A percentile compares a stretch with the other conserved stretches of the same genome.
Conservation (phyloP, 2,113 vertebrate genomes). For the Phoenicopterus ruber region DNA sequence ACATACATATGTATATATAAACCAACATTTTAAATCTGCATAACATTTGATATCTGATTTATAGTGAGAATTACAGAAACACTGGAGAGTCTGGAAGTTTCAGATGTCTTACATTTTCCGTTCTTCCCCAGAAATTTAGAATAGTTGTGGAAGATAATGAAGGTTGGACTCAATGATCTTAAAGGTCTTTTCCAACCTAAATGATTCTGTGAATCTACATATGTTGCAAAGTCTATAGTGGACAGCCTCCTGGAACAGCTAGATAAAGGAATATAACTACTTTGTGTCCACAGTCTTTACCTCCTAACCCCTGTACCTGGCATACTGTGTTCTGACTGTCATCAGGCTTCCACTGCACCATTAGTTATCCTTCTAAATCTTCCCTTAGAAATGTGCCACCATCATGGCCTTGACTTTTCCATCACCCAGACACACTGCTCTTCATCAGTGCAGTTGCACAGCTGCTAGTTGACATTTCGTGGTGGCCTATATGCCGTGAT, state of each 20-base stretch:
- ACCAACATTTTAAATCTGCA: background rate
- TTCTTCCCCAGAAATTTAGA: background rate
- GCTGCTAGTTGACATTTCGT: background rate
- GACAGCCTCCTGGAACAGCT: background rate
- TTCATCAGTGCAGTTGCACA: background rate
- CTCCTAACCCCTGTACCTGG: background rate
- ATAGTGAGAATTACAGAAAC: background rate
- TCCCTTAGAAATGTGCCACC: background rate
- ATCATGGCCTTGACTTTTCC: background rate
- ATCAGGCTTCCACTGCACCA: background rate
- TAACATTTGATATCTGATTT: background rate
- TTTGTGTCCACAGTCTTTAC: background rate
- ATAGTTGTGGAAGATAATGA: background rate
- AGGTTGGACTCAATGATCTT: background rate
- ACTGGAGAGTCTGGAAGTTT: background rate
- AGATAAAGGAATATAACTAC: background rate
- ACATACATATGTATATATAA: background rate
- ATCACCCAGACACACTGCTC: background rate
- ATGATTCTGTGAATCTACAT: background rate
- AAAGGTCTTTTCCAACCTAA: background rate
- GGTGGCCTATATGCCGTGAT: accelerated
- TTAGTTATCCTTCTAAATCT: background rate
- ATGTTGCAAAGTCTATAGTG: background rate
- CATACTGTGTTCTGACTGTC: background rate
- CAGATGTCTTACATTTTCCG: background rate